A percentile compares a stretch with the other conserved stretches of the same genome.
These are phyloP conservation scores for Anastrepha obliqua DNA, from an alignment of 1,140 invertebrate genomes.

Conservation along the genomic window DNA sequence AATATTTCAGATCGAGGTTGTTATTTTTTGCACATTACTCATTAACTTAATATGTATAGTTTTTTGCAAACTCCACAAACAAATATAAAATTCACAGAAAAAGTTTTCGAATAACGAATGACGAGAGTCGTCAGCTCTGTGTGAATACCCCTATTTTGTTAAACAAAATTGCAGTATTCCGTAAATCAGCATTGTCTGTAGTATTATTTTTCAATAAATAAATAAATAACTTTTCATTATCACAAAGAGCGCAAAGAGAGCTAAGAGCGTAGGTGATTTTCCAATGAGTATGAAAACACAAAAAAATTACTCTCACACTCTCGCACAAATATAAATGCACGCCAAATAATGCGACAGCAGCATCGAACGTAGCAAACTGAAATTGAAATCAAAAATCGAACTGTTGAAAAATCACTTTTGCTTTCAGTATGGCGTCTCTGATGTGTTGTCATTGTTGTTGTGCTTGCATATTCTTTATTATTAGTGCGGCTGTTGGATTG, in stretches of 20 bases:
- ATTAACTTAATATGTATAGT: too few relatives aligned
- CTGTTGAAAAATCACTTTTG: constrained; percentile 55
- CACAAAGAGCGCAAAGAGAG: background rate
- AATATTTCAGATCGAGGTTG: too few relatives aligned
- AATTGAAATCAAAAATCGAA: constrained; percentile 37
- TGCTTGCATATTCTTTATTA: background rate
- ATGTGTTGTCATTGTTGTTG: constrained; percentile 43
- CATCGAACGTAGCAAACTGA: background rate
- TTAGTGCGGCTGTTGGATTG: constrained; percentile 23
- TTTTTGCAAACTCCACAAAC: too few relatives aligned
- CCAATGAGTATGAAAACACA: constrained; percentile 4
- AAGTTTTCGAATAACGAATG: too few relatives aligned
- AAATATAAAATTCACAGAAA: too few relatives aligned
- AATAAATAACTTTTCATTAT: background rate
- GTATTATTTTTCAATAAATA: background rate
- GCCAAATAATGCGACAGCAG: background rate
- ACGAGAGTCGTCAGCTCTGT: too few relatives aligned
- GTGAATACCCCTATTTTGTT: too few relatives aligned
- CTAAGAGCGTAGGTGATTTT: background rate
- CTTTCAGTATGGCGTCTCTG: constrained; percentile 31
- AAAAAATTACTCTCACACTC: background rate
- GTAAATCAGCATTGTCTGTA: too few relatives aligned
- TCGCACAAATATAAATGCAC: background rate
- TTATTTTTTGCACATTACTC: too few relatives aligned
- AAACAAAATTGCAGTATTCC: too few relatives aligned